Percentiles rank a stretch among this genome's conserved stretches.
phyloP scores from a whole-genome alignment of 2,797 vertebrate genomes.

The Petrocephalus sullivani region DNA sequence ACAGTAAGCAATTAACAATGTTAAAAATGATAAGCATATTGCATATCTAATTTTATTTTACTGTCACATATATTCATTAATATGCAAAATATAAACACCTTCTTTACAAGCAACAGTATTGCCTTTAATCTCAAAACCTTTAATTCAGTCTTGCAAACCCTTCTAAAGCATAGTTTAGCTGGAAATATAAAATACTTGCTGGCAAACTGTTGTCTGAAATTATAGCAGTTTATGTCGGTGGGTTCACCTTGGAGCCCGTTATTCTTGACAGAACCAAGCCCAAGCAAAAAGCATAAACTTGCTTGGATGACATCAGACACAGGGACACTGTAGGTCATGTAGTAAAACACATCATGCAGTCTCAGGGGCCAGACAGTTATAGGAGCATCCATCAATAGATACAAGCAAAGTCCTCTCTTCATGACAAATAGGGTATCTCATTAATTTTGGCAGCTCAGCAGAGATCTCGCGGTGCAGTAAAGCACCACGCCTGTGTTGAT shows the following conservation, averaged over 20 bases:
- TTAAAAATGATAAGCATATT: background rate
- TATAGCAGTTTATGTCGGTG: background rate
- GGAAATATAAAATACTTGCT: background rate
- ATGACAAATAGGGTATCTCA: slow-evolving; percentile 1
- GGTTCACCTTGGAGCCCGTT: background rate
- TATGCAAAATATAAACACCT: background rate
- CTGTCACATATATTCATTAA: background rate
- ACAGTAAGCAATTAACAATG: background rate
- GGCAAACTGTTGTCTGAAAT: background rate
- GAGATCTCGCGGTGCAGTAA: background rate
- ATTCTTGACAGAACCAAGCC: background rate
- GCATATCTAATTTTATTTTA: background rate
- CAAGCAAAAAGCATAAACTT: background rate
- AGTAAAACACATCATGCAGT: background rate
- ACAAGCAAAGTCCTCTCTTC: background rate
- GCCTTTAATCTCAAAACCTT: background rate
- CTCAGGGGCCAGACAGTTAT: background rate
- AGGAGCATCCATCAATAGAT: background rate
- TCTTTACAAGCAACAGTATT: background rate
- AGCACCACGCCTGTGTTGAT: background rate
- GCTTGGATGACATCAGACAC: background rate
- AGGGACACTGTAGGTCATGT: background rate
- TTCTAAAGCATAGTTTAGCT: background rate
- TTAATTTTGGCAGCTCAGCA: background rate
- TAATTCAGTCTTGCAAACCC: background rate